Evolutionary conservation across 1,140 invertebrate species (phyloP).

Genomic region (Diplogasteroides magnus): DNA sequence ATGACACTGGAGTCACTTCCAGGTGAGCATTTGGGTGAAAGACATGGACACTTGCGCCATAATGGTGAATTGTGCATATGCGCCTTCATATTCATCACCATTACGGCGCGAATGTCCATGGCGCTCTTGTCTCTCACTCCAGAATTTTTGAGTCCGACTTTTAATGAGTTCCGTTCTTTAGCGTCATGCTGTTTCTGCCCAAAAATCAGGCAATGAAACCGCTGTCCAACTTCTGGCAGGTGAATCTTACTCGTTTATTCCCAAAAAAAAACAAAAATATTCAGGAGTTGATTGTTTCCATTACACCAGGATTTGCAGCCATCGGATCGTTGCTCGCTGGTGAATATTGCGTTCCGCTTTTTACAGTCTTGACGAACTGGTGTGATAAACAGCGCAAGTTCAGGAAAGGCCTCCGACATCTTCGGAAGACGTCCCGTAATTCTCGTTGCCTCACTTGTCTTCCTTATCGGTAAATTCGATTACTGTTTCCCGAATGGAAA

Average conservation of each 20-base stretch:
- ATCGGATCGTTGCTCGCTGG: conserved; percentile 60
- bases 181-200: conserved; percentile 62
- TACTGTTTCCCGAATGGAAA: too few relatives aligned
- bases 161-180: background rate
- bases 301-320: conserved; percentile 58
- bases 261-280: too few relatives aligned
- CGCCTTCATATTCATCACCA: background rate
- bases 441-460: conserved; percentile 62
- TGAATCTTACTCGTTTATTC: too few relatives aligned
- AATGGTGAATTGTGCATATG: too few relatives aligned
- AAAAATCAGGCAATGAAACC: conserved; percentile 33
- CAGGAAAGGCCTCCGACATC: conserved; percentile 60
- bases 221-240: conserved; percentile 20
- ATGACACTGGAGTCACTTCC: conserved; percentile 67
- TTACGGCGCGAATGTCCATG: too few relatives aligned
- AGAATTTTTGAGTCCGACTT: background rate
- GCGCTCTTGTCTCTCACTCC: too few relatives aligned
- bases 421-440: conserved; percentile 63
- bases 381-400: too few relatives aligned
- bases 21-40: conserved; percentile 49
- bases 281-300: conserved; percentile 39
- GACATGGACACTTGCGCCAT: too few relatives aligned
- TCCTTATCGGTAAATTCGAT: too few relatives aligned
- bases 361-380: too few relatives aligned
- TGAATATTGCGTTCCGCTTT: too few relatives aligned